Percentiles rank a stretch among this genome's conserved stretches.
Evolutionary conservation across 2,888 invertebrate genomes (phyloP).

Genomic region (Selenia dentaria): DNA sequence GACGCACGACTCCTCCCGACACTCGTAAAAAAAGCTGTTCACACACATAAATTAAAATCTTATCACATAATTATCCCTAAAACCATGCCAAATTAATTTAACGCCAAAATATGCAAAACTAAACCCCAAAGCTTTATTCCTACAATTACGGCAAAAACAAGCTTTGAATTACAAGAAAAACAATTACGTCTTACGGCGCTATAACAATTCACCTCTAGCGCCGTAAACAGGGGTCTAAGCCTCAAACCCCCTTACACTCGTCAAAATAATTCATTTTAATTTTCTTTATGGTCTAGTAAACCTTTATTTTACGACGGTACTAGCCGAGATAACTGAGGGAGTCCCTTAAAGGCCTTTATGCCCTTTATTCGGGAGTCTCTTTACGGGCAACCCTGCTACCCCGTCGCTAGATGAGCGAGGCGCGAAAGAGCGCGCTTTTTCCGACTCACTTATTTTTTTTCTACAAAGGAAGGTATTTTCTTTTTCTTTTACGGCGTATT

Average conservation of each 20-base stretch:
- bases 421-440: constrained; percentile 25
- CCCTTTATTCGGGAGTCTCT: constrained; percentile 25
- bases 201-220: constrained; percentile 69
- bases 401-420: constrained; percentile 35
- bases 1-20: too few species aligned
- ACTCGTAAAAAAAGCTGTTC: too few species aligned
- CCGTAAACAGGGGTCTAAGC: constrained; percentile 49
- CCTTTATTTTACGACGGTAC: constrained; percentile 81
- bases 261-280: constrained; percentile 85
- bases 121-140: constrained; percentile 13
- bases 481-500: neutral
- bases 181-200: constrained; percentile 68
- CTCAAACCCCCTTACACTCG: constrained; percentile 64
- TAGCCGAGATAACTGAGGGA: constrained; percentile 78
- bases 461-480: neutral
- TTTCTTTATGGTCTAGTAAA: constrained; percentile 83
- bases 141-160: constrained; percentile 39
- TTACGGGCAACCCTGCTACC: constrained; percentile 41
- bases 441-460: constrained; percentile 24
- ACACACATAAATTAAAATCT: too few species aligned
- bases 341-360: constrained; percentile 75
- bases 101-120: constrained; percentile 33
- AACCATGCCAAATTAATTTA: constrained; percentile 23
- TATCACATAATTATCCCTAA: constrained; percentile 13
- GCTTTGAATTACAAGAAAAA: constrained; percentile 49